Percentiles rank a stretch among this genome's conserved stretches.
Evolutionary conservation across 1,140 invertebrate species (phyloP).

Genomic region (Aphelenchoides avenae): DNA sequence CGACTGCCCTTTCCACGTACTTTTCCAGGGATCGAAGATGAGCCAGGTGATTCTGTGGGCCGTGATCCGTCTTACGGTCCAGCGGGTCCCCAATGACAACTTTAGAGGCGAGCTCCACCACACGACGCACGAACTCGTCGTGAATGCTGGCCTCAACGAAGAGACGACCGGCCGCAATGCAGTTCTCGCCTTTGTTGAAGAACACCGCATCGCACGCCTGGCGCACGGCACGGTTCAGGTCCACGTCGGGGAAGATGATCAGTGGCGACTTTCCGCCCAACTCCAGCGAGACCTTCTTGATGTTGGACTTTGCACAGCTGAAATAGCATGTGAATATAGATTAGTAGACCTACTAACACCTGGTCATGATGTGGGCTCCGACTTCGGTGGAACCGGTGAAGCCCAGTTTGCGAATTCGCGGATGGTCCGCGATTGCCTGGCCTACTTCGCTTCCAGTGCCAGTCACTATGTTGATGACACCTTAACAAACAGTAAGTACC

Average conservation of each 20-base stretch:
- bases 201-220: constrained; percentile 81
- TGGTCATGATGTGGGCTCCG: constrained; percentile 71
- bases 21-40: constrained; percentile 78
- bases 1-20: constrained; percentile 73
- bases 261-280: constrained; percentile 84
- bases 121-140: constrained; percentile 76
- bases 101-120: constrained; percentile 68
- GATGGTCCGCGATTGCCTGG: constrained; percentile 72
- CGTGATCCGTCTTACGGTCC: constrained; percentile 67
- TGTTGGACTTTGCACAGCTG: constrained; percentile 71
- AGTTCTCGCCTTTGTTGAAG: constrained; percentile 98
- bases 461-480: constrained; percentile 70
- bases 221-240: constrained; percentile 71
- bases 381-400: constrained; percentile 81
- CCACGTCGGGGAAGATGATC: constrained; percentile 73
- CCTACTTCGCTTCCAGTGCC: constrained; percentile 76
- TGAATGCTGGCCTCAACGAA: constrained; percentile 84
- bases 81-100: constrained; percentile 79
- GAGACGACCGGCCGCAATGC: constrained; percentile 88
- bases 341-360: constrained; percentile 61
- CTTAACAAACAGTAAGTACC: no score
- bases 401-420: constrained; percentile 73
- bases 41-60: constrained; percentile 79
- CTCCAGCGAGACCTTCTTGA: constrained; percentile 79
- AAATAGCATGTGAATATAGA: constrained; percentile 61